Evolutionary conservation across 92 coral and sea anemone genomes (phyloP), one percentile per base, ranked within the genome.

Genomic region (Palythoa grandis): DNA sequence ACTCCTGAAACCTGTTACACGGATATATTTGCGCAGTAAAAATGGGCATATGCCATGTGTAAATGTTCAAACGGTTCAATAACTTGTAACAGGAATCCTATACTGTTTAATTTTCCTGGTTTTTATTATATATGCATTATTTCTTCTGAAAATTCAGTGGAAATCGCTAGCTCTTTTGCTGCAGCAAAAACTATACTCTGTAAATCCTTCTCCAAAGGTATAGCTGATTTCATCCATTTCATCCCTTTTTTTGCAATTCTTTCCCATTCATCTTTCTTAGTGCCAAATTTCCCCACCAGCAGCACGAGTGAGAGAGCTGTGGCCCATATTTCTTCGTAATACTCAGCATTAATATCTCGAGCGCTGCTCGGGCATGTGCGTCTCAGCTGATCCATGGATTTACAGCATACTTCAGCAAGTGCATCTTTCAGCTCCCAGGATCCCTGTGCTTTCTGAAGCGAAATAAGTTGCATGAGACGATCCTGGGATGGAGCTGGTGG

Each of bases 391-490:
- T 53, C 11, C 66, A 2, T 70, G 29, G 80, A 23, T 25, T 25
- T 54, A 2, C 76, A 52, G 38, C 53, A 12, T 24, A 70, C 13
- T 37, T 15, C 25, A 52, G 87, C 87, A 17, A 83, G 68, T 23
- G 48, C 23, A n/a, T 83, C 80, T 16, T 80, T 70, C n/a, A 83
- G 68, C 29, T 71, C 70, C 87, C 87, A 83, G 0, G 54, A 37
- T n/a, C 87, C 87, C 17, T 43, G 52, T 2, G 87, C 87, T 63
- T 83, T 83, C 69, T 83, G 87, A 35, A 83, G 87, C 9, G 75
- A 52, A 43, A 83, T 73, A 19, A 83, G 52, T 16, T 57, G 23
- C 80, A 83, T 52, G 29, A 83, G 53, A 43, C 9, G 50, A 8
- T 43, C 50, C 8, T 17, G n/a, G 86, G 54, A 29, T 29, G 35